These are phyloP conservation scores for Protomyctophum bolini DNA, from an alignment of 2,113 vertebrate genomes.

Conservation along the genomic window DNA sequence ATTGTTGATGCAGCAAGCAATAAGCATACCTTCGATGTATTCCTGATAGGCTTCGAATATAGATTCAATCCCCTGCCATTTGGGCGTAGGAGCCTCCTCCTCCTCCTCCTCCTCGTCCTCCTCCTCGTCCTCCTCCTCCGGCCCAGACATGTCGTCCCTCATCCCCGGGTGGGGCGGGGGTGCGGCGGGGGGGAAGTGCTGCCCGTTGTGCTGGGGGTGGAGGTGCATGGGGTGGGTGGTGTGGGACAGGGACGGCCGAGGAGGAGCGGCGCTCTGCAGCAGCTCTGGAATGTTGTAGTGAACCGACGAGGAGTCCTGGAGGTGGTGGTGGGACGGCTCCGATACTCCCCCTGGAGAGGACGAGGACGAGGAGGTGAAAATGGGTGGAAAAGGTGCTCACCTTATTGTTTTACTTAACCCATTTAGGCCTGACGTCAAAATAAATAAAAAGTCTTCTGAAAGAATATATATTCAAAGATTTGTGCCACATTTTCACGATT, in stretches of 20 bases:
- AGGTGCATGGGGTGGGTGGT: conserved; percentile 45
- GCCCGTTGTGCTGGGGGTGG: conserved; percentile 86
- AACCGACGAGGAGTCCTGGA: conserved; percentile 88
- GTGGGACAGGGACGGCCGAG: conserved; percentile 51
- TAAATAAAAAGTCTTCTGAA: too few relatives aligned
- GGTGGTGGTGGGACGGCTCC: conserved; percentile 89
- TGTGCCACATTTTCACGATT: too few relatives aligned
- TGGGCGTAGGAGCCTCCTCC: conserved; percentile 78
- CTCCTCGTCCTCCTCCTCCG: conserved; percentile 83
- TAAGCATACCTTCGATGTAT: conserved; percentile 90
- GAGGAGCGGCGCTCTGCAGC: conserved; percentile 80
- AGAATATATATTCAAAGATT: too few relatives aligned
- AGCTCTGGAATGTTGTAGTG: conserved; percentile 99
- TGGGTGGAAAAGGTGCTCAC: too few relatives aligned
- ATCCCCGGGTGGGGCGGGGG: conserved; percentile 58
- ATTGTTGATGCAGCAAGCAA: not conserved
- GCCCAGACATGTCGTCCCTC: conserved; percentile 74
- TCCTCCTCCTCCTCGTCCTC: conserved; percentile 79
- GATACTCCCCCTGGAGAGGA: conserved; percentile 78
- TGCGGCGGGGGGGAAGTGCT: conserved; percentile 74
- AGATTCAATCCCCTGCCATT: conserved; percentile 97
- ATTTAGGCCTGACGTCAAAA: too few relatives aligned
- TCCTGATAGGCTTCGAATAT: conserved; percentile 98
- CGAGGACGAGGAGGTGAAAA: not conserved
- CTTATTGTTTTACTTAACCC: too few relatives aligned